Percentiles rank a stretch among this genome's conserved stretches.
Conservation (phyloP, 2,888 invertebrate species). For the Apotomis turbidana region DNA sequence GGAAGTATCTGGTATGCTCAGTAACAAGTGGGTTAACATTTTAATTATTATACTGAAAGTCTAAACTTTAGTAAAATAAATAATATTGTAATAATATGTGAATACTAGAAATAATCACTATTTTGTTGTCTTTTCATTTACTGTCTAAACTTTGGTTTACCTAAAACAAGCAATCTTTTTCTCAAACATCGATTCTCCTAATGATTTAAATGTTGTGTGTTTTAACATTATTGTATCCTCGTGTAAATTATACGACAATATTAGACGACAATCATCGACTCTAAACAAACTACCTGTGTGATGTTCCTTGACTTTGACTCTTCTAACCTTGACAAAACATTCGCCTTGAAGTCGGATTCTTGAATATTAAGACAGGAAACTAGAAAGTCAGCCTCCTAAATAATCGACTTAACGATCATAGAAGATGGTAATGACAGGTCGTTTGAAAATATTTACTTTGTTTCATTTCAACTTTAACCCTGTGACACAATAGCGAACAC, state of each 20-base stretch:
- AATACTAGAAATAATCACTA: too few species aligned
- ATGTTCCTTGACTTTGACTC: conserved; percentile 38
- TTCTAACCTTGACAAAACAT: conserved; percentile 24
- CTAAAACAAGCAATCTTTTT: too few species aligned
- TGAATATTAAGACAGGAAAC: conserved; percentile 17
- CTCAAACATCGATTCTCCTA: neutral
- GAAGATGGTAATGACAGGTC: neutral
- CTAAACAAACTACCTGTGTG: conserved; percentile 24
- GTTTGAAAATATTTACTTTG: conserved; percentile 2
- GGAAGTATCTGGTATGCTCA: too few species aligned
- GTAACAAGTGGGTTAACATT: too few species aligned
- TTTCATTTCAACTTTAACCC: conserved; percentile 32
- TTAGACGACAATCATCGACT: conserved; percentile 11
- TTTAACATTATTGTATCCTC: conserved; percentile 19
- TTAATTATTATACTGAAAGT: too few species aligned
- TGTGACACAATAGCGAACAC: neutral
- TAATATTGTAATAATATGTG: too few species aligned
- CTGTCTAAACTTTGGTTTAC: too few species aligned
- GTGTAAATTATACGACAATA: conserved; percentile 30
- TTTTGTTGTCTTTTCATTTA: too few species aligned
- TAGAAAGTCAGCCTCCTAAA: conserved; percentile 17
- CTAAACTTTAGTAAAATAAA: too few species aligned
- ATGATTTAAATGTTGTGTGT: conserved; percentile 12
- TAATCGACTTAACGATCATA: neutral
- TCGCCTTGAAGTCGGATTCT: conserved; percentile 31